These are phyloP conservation scores for Redunca redunca DNA, from an alignment of 2,113 vertebrate species.

Conservation along the genomic window DNA sequence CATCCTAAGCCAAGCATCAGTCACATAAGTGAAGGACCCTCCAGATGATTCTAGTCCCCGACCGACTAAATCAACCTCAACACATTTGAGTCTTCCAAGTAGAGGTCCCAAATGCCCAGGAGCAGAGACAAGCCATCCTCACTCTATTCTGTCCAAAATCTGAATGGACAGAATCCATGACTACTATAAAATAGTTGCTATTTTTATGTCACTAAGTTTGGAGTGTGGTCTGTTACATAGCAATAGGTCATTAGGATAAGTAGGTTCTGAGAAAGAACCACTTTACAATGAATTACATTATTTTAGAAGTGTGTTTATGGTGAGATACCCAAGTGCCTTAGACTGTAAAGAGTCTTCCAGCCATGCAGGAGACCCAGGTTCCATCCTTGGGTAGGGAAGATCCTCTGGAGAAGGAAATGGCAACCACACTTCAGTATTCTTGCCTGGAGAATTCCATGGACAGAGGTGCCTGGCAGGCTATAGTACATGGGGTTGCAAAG, in stretches of 20 bases:
- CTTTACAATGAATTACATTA: not conserved
- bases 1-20: not conserved
- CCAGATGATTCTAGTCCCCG: not conserved
- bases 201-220: not conserved
- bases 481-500: not conserved
- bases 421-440: not conserved
- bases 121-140: not conserved
- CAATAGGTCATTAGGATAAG: not conserved
- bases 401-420: not conserved
- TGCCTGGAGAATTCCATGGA: not conserved
- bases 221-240: not conserved
- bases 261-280: not conserved
- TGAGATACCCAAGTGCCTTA: not conserved
- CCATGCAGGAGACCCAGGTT: not conserved
- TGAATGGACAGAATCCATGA: not conserved
- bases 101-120: not conserved
- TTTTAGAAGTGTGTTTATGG: not conserved
- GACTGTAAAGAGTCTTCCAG: not conserved
- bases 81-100: not conserved
- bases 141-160: not conserved
- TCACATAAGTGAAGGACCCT: not conserved
- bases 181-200: not conserved
- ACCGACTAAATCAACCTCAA: not conserved
- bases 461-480: not conserved
- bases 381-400: not conserved